Percentiles rank a stretch among this genome's conserved stretches.
phyloP scores from a whole-genome alignment of 37 sponge, comb jelly and placozoan genomes.

The Geodia barretti region DNA sequence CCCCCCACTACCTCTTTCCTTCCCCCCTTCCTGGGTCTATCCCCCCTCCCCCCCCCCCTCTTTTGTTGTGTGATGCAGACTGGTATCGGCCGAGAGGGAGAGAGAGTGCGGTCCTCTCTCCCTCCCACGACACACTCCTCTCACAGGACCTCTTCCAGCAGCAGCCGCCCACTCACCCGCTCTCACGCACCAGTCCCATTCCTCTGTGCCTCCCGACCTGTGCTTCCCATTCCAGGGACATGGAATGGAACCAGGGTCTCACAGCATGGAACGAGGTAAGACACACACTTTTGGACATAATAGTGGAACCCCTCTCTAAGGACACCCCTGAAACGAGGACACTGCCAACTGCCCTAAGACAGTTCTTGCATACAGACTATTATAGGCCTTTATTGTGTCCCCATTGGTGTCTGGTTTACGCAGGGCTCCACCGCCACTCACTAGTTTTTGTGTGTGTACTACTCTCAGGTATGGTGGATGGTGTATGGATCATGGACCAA shows the following conservation, averaged over 20 bases:
- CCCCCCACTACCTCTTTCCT: no score
- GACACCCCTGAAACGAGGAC: no score
- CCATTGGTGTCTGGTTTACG: no score
- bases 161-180: not conserved
- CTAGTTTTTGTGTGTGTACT: not conserved
- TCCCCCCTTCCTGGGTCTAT: no score
- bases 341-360: not conserved
- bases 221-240: not conserved
- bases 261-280: not conserved
- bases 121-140: conserved; percentile 18
- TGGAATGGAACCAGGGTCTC: not conserved
- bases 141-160: conserved; percentile 19
- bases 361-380: not conserved
- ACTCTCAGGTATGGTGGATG: conserved; percentile 34
- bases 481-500: conserved; percentile 64
- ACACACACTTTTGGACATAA: no score
- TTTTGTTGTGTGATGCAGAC: not conserved
- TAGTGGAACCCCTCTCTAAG: no score
- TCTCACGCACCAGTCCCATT: conserved; percentile 23
- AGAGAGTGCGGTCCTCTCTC: conserved; percentile 13
- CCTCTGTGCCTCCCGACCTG: conserved; percentile 18
- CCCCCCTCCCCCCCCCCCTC: conserved; percentile 3
- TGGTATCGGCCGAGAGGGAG: not conserved
- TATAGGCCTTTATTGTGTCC: no score
- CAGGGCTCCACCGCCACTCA: no score